Conservation (phyloP, 2,113 vertebrate species). For the Pachycephala philippinensis region DNA sequence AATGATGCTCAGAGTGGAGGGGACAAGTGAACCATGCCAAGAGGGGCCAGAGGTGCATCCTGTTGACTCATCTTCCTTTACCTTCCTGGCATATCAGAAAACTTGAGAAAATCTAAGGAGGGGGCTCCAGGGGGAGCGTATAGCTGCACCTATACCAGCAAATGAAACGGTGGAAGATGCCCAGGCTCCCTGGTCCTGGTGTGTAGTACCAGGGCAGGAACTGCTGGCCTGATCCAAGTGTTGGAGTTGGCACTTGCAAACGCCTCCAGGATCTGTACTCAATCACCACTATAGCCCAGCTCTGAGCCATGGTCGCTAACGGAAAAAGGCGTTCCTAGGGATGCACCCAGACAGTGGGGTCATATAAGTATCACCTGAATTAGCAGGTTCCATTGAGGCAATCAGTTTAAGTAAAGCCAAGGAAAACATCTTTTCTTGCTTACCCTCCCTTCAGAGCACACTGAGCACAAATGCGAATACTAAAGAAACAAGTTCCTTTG, state of each 20-base stretch:
- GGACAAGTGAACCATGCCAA: slow-evolving; percentile 11
- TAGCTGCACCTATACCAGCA: background rate
- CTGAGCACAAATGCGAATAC: background rate
- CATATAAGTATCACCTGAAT: background rate
- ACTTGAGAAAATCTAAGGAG: background rate
- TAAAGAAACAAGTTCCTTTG: background rate
- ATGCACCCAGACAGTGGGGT: background rate
- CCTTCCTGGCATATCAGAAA: background rate
- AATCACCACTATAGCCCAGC: background rate
- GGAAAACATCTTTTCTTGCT: background rate
- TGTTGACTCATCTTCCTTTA: background rate
- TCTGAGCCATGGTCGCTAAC: rapidly evolving
- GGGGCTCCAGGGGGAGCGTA: rapidly evolving
- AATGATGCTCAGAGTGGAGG: background rate
- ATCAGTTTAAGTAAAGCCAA: background rate
- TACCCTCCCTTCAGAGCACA: background rate
- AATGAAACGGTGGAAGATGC: background rate
- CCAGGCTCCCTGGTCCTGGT: background rate
- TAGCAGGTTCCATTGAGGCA: background rate
- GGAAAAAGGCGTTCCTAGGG: background rate
- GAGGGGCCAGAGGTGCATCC: slow-evolving; percentile 1
- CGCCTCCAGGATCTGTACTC: background rate
- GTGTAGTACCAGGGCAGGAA: background rate
- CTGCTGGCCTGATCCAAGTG: background rate
- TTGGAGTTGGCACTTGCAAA: background rate